Evolutionary conservation across 1,140 invertebrate species (phyloP).

Genomic region (Bacillus rossius): DNA sequence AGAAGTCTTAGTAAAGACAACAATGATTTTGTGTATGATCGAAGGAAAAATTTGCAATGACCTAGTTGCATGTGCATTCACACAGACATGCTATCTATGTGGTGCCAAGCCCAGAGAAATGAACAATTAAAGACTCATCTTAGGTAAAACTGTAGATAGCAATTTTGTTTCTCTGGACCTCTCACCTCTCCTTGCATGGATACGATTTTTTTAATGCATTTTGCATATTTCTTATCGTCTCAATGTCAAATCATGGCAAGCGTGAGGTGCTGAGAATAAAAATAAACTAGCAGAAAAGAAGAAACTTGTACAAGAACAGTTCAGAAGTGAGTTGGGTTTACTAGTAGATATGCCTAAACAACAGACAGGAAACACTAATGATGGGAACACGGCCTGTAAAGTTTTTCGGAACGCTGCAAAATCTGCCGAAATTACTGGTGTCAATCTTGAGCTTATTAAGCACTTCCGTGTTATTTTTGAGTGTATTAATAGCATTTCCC

Average conservation of each 20-base stretch:
- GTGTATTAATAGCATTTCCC: too few relatives aligned
- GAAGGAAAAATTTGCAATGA: too few relatives aligned
- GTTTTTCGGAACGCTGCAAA: constrained; percentile 19
- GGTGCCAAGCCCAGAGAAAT: too few relatives aligned
- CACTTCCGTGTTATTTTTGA: too few relatives aligned
- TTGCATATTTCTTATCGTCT: constrained; percentile 17
- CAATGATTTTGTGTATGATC: too few relatives aligned
- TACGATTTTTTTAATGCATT: constrained; percentile 19
- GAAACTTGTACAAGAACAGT: constrained; percentile 3
- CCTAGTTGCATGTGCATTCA: too few relatives aligned
- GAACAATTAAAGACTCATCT: too few relatives aligned
- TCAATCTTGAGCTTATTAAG: background rate
- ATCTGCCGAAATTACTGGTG: constrained; percentile 14
- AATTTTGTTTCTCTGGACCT: constrained; percentile 2
- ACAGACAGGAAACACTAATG: constrained; percentile 20
- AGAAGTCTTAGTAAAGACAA: too few relatives aligned
- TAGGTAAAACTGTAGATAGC: too few relatives aligned
- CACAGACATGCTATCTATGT: too few relatives aligned
- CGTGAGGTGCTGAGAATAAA: background rate
- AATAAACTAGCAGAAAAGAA: background rate
- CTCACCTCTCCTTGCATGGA: constrained; percentile 17
- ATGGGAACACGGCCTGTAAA: constrained; percentile 24
- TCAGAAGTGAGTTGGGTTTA: constrained; percentile 2
- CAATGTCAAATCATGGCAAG: constrained; percentile 12
- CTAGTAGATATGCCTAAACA: constrained; percentile 22